phyloP scores from a whole-genome alignment of 2,797 vertebrate species.

The Chiloscyllium punctatum region DNA sequence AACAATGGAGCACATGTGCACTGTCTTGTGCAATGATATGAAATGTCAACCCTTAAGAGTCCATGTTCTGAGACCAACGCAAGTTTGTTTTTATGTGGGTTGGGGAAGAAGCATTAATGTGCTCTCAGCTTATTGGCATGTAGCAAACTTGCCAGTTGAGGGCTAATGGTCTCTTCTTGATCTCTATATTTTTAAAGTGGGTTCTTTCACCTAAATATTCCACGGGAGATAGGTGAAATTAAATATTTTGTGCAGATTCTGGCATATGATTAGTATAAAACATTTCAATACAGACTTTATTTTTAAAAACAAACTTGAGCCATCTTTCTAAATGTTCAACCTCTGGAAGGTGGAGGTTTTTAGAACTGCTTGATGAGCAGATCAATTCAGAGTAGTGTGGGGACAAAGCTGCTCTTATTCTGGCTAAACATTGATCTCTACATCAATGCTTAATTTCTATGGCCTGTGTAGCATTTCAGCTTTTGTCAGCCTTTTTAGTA shows the following conservation, averaged over 20 bases:
- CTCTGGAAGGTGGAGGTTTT: neutral
- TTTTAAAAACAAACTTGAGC: neutral
- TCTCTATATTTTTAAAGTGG: neutral
- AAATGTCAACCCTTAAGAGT: neutral
- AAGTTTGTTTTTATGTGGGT: neutral
- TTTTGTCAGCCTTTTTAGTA: neutral
- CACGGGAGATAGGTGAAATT: neutral
- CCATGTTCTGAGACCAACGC: neutral
- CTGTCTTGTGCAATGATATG: too few relatives aligned
- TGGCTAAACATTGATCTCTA: neutral
- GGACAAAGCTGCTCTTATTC: slow-evolving; percentile 19
- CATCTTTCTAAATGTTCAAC: neutral
- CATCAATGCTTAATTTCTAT: neutral
- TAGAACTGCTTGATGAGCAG: neutral
- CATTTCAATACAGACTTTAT: neutral
- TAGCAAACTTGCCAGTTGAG: neutral
- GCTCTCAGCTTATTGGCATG: neutral
- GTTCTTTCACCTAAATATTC: neutral
- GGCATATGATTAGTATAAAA: neutral
- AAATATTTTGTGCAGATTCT: neutral
- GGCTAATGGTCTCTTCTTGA: neutral
- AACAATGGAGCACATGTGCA: too few relatives aligned
- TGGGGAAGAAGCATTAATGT: neutral
- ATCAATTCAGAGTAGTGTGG: too few relatives aligned
- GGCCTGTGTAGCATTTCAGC: neutral